Conservation (phyloP, 2,888 invertebrate genomes). For the Crossocerus cetratus region DNA sequence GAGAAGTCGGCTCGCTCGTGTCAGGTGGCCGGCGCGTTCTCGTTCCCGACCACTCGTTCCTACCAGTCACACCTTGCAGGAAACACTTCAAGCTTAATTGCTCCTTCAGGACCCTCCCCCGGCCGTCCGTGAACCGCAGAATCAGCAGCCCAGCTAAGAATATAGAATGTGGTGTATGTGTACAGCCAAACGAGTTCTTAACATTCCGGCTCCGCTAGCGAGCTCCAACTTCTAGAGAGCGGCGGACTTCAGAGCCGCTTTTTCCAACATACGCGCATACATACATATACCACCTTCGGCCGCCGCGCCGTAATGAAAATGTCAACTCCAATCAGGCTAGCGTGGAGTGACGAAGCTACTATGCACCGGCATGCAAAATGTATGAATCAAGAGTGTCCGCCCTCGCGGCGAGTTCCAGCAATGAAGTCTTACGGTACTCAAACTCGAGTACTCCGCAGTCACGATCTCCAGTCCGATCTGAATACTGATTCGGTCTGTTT, state of each 20-base stretch:
- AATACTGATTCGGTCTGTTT: too few species aligned
- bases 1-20: constrained; percentile 64
- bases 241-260: constrained; percentile 23
- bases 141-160: constrained; percentile 53
- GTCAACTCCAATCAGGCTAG: background rate
- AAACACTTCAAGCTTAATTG: constrained; percentile 75
- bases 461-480: too few species aligned
- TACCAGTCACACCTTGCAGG: constrained; percentile 76
- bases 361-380: background rate
- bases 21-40: constrained; percentile 75
- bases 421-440: too few species aligned
- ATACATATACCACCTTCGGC: background rate
- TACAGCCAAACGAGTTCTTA: constrained; percentile 63
- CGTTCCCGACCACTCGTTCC: constrained; percentile 64
- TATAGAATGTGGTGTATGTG: constrained; percentile 37
- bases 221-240: constrained; percentile 20
- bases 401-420: too few species aligned
- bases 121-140: constrained; percentile 56
- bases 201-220: constrained; percentile 54
- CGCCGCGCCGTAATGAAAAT: background rate
- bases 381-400: background rate
- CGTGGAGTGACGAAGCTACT: too few species aligned
- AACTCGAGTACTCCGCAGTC: too few species aligned
- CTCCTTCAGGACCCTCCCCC: constrained; percentile 67
- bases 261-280: background rate